A percentile compares a stretch with the other conserved stretches of the same genome.
These are phyloP conservation scores for Colostygia pectinataria DNA, from an alignment of 2,888 invertebrate species.

Conservation along the genomic window DNA sequence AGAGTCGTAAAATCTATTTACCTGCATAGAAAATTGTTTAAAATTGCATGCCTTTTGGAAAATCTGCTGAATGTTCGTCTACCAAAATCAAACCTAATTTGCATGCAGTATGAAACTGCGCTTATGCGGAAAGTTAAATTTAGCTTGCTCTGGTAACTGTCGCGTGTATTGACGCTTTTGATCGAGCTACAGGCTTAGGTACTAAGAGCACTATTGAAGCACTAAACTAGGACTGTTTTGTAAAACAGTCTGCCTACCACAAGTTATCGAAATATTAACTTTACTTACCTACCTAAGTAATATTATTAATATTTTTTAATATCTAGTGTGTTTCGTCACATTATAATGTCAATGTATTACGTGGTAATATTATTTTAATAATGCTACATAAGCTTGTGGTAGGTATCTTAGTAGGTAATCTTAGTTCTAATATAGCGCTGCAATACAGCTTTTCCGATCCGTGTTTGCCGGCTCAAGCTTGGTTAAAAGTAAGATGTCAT, in stretches of 20 bases:
- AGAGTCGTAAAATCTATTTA: conserved; percentile 3
- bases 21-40: conserved; percentile 5
- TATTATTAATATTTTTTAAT: too few relatives aligned
- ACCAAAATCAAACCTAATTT: background rate
- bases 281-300: too few relatives aligned
- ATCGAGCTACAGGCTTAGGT: conserved; percentile 1
- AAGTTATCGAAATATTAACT: too few relatives aligned
- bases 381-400: too few relatives aligned
- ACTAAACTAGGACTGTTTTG: too few relatives aligned
- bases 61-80: conserved; percentile 1
- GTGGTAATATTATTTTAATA: too few relatives aligned
- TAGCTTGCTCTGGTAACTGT: conserved; percentile 10
- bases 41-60: conserved; percentile 17
- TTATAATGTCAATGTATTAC: too few relatives aligned
- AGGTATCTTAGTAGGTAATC: too few relatives aligned
- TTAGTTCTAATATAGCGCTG: too few relatives aligned
- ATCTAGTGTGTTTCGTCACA: too few relatives aligned
- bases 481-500: background rate
- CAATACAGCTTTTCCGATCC: conserved; percentile 16
- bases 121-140: conserved; percentile 9
- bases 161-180: conserved; percentile 8
- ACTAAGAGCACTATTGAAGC: too few relatives aligned
- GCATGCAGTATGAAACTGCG: conserved; percentile 19
- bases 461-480: background rate
- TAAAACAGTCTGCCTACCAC: too few relatives aligned